A percentile compares a stretch with the other conserved stretches of the same genome.
These are phyloP conservation scores for Podargus strigoides DNA, from an alignment of 2,797 vertebrate genomes.

Conservation along the genomic window DNA sequence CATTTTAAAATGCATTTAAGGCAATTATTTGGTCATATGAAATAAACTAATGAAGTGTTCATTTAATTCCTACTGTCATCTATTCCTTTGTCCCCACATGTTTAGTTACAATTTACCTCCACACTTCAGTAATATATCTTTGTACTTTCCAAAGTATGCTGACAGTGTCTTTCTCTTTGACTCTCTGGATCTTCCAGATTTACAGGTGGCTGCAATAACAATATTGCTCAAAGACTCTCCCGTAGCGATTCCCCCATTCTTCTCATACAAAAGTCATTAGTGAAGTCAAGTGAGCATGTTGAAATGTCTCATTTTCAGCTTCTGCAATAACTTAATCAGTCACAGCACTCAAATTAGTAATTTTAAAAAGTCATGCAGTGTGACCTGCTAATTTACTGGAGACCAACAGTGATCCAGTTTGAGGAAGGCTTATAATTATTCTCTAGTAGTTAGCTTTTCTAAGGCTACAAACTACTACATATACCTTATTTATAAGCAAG, in stretches of 20 bases:
- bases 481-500: background rate
- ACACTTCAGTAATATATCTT: background rate
- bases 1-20: background rate
- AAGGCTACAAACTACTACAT: background rate
- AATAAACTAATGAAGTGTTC: background rate
- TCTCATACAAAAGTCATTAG: background rate
- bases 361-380: background rate
- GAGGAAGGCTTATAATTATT: background rate
- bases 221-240: background rate
- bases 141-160: background rate
- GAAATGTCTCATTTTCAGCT: background rate
- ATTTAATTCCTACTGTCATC: background rate
- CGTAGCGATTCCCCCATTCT: background rate
- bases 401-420: background rate
- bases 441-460: background rate
- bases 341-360: background rate
- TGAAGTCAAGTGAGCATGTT: background rate
- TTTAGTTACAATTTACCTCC: background rate
- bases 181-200: background rate
- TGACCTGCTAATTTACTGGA: background rate
- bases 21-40: background rate
- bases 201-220: background rate
- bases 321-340: background rate
- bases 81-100: background rate
- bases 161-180: background rate